phyloP scores from a whole-genome alignment of 1,140 invertebrate genomes.

The Drosophila bifasciata region DNA sequence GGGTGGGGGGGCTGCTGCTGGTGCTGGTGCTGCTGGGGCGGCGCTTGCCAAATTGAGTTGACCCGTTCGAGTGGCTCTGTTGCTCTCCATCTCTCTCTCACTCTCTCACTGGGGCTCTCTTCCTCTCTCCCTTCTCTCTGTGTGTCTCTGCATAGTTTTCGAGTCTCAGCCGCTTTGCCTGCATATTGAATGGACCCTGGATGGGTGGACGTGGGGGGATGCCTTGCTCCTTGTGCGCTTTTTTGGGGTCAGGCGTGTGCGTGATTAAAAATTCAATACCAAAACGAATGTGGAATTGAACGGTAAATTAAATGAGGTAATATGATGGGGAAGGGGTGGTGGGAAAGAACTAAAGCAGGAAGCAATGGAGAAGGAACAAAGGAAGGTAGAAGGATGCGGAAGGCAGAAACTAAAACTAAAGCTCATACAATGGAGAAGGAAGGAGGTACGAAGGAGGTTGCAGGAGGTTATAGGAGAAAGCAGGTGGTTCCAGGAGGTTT shows the following conservation, averaged over 20 bases:
- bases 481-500: too few species aligned
- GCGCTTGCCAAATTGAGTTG: conserved; percentile 67
- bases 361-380: background rate
- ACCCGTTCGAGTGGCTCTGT: conserved; percentile 38
- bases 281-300: conserved; percentile 80
- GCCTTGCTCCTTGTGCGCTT: conserved; percentile 8
- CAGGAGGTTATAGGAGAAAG: too few species aligned
- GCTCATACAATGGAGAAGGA: too few species aligned
- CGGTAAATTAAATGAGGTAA: conserved; percentile 70
- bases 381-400: background rate
- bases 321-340: conserved; percentile 2
- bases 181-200: conserved; percentile 59
- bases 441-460: too few species aligned
- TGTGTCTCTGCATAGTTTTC: conserved; percentile 68
- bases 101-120: too few species aligned
- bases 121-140: too few species aligned
- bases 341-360: background rate
- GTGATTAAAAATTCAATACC: conserved; percentile 82
- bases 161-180: conserved; percentile 53
- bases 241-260: conserved; percentile 60
- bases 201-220: conserved; percentile 6
- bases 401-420: too few species aligned
- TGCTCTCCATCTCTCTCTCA: too few species aligned
- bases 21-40: background rate
- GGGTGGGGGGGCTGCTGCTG: conserved; percentile 1